Base-by-base conservation (phyloP, 64 coral and sea anemone species). In the Porites australiensis region DNA sequence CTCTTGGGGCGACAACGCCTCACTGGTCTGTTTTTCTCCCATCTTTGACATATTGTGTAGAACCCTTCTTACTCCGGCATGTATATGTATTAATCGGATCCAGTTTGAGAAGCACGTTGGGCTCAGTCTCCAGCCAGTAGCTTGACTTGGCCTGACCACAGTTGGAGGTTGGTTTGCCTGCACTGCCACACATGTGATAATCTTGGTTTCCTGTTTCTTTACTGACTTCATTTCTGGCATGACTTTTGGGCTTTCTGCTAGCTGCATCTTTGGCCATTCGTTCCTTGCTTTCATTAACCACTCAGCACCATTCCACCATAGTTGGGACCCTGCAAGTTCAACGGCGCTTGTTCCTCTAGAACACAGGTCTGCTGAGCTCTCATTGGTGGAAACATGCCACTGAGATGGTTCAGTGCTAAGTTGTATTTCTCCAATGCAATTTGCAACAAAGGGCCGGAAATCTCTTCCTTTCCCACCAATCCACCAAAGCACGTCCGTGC, bases 401-500 rank as follows among this genome's bases (percentile, higher is more conserved):
- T 95, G 93, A 20, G 54, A 44, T 57, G 88, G 93, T 13, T 90
- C 88, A 19, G 79, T 79, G 23, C 19, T 43, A 54, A 85, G 77
- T 48, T 95, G 88, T 52, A 90, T 89, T 43, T 95, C 69, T 46
- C 93, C 93, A 48, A 95, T 78, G 1, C 93, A 57, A 68, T 95
- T 90, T 4, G 79, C 93, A 13, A 95, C 58, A 72, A 90, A 95
- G 21, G 93, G 71, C 12, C 82, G 50, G 59, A 90, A 95, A 58
- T 86, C 60, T 27, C 73, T 16, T 62, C 93, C 82, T 51, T 67
- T 54, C 11, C 93, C 72, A 5, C 93, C 51, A 20, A 95, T 86
- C 93, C 87, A 94, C 87, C 93, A 89, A 20, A 94, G 57, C 23
- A 86, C 93, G 83, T 77, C 88, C 18, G 76, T 68, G 49, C 93